Evolutionary conservation across 2,888 invertebrate species (phyloP).

Genomic region (Coelogynopora nodosa): DNA sequence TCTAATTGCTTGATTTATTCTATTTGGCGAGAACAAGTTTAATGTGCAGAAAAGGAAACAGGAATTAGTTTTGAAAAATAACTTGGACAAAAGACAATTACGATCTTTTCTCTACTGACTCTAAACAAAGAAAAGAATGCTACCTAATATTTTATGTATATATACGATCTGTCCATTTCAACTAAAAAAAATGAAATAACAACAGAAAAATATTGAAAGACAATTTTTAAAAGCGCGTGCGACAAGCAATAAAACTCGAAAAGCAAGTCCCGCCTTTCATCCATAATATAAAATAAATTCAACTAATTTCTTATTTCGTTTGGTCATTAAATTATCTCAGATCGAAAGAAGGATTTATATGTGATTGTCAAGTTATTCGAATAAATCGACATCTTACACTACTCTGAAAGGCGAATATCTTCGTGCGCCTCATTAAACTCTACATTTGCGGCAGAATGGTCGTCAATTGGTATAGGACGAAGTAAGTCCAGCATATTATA

Average conservation of each 20-base stretch:
- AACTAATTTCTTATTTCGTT: slow-evolving; percentile 16
- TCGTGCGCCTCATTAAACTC: background rate
- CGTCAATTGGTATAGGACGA: background rate
- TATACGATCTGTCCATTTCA: no score
- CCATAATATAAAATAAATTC: slow-evolving; percentile 4
- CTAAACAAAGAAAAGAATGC: no score
- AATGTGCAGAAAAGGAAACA: background rate
- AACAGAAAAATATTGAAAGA: background rate
- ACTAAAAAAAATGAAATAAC: background rate
- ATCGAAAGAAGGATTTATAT: background rate
- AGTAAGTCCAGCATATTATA: background rate
- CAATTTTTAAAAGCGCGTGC: background rate
- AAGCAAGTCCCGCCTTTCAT: background rate
- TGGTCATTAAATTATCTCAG: slow-evolving; percentile 17
- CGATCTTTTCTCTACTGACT: no score
- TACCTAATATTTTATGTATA: no score
- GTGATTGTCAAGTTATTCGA: background rate
- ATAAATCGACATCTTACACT: background rate
- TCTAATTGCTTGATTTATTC: background rate
- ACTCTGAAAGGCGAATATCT: background rate
- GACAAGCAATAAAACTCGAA: slow-evolving; percentile 2
- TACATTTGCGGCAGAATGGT: background rate
- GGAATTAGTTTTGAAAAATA: background rate
- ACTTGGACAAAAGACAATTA: background rate
- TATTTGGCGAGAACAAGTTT: background rate